phyloP scores from a whole-genome alignment of 2,113 vertebrate genomes.

The Anhinga rufa region DNA sequence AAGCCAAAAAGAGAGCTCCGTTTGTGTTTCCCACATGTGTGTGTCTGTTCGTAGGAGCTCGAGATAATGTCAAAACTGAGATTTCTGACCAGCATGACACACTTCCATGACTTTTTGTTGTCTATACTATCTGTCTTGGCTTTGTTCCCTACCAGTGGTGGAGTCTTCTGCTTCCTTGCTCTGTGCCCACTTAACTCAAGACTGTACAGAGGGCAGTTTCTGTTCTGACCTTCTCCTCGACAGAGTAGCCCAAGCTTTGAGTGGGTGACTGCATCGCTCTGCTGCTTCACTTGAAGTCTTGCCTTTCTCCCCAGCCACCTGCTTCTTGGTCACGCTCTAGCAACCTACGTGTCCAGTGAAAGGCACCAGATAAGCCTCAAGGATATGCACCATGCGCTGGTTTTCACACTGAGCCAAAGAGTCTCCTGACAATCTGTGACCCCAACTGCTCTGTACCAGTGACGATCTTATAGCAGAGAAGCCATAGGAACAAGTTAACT shows the following conservation, averaged over 20 bases:
- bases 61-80: neutral
- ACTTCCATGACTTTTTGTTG: neutral
- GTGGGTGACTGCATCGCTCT: neutral
- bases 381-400: neutral
- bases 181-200: neutral
- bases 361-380: neutral
- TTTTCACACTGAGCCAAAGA: constrained; percentile 14
- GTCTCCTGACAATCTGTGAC: constrained; percentile 28
- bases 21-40: neutral
- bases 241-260: neutral
- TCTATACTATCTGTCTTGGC: neutral
- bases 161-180: neutral
- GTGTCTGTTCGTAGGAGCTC: neutral
- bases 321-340: neutral
- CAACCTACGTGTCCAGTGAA: neutral
- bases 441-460: neutral
- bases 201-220: neutral
- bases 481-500: constrained; percentile 36
- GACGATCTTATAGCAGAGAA: neutral
- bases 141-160: neutral
- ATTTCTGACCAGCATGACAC: neutral
- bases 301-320: neutral
- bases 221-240: neutral
- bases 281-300: neutral
- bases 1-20: neutral